Evolutionary conservation across 2,888 invertebrate species (phyloP).

Genomic region (Athalia cordata): DNA sequence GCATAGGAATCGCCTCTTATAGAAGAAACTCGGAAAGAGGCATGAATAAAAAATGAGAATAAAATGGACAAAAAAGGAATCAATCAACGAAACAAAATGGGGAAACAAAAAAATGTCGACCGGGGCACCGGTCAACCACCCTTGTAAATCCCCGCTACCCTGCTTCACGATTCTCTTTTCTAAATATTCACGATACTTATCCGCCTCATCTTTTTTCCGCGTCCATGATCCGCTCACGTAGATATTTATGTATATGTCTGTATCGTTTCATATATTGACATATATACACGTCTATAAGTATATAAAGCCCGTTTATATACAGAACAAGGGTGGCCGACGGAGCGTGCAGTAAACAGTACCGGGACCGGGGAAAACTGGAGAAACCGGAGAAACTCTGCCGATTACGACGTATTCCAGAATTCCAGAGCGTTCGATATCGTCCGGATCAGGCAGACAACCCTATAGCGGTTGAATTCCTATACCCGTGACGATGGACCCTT

Average conservation of each 20-base stretch:
- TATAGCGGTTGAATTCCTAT: neutral
- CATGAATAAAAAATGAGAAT: too few relatives aligned
- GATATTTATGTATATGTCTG: neutral
- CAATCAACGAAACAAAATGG: too few relatives aligned
- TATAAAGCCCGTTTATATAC: too few relatives aligned
- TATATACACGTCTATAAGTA: neutral
- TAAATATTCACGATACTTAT: slow-evolving; percentile 32
- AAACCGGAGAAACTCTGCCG: neutral
- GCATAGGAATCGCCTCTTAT: too few relatives aligned
- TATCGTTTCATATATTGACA: neutral
- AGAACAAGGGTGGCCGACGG: neutral
- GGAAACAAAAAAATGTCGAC: neutral
- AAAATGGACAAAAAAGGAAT: too few relatives aligned
- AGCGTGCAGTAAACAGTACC: neutral
- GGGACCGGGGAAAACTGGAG: neutral
- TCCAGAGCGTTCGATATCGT: neutral
- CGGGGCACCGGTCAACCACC: slow-evolving; percentile 23
- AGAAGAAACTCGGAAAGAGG: too few relatives aligned
- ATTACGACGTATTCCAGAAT: slow-evolving; percentile 15
- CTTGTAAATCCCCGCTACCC: slow-evolving; percentile 9
- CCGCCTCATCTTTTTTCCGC: slow-evolving; percentile 18
- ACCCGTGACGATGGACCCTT: slow-evolving; percentile 13
- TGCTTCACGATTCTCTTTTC: slow-evolving; percentile 15
- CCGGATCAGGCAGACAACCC: slow-evolving; percentile 1
- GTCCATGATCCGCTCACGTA: neutral